Percentiles rank a stretch among this genome's conserved stretches.
Conservation (phyloP, 1,140 invertebrate species). For the Drosophila melanica region DNA sequence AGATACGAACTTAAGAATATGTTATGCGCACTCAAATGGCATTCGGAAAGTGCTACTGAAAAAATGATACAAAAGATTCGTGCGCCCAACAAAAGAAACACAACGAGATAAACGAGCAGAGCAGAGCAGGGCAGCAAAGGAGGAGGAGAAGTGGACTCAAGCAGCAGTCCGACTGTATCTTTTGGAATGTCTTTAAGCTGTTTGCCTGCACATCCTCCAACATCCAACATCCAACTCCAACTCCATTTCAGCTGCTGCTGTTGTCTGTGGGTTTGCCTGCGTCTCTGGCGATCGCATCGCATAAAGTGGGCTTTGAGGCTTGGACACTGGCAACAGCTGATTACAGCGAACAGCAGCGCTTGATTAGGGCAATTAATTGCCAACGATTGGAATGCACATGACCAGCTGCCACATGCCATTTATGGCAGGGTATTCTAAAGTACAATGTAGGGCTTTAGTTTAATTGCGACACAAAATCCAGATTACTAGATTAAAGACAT, state of each 20-base stretch:
- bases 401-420: slow-evolving; percentile 29
- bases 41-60: slow-evolving; percentile 81
- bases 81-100: slow-evolving; percentile 61
- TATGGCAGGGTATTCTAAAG: slow-evolving; percentile 23
- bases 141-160: neutral
- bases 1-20: slow-evolving; percentile 67
- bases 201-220: neutral
- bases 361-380: slow-evolving; percentile 77
- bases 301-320: slow-evolving; percentile 54
- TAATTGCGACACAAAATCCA: neutral
- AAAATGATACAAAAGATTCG: slow-evolving; percentile 79
- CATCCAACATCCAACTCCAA: neutral
- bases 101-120: slow-evolving; percentile 10
- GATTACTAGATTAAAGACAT: neutral
- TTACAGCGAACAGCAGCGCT: slow-evolving; percentile 49
- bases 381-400: slow-evolving; percentile 45
- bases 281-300: slow-evolving; percentile 33
- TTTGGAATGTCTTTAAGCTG: slow-evolving; percentile 46
- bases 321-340: slow-evolving; percentile 68
- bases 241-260: slow-evolving; percentile 7
- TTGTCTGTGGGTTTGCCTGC: slow-evolving; percentile 3
- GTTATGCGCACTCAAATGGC: slow-evolving; percentile 80
- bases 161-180: slow-evolving; percentile 9
- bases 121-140: neutral
- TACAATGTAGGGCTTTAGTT: slow-evolving; percentile 7